Evolutionary conservation across 2,113 vertebrate genomes (phyloP).

Genomic region (Ailurus styani): DNA sequence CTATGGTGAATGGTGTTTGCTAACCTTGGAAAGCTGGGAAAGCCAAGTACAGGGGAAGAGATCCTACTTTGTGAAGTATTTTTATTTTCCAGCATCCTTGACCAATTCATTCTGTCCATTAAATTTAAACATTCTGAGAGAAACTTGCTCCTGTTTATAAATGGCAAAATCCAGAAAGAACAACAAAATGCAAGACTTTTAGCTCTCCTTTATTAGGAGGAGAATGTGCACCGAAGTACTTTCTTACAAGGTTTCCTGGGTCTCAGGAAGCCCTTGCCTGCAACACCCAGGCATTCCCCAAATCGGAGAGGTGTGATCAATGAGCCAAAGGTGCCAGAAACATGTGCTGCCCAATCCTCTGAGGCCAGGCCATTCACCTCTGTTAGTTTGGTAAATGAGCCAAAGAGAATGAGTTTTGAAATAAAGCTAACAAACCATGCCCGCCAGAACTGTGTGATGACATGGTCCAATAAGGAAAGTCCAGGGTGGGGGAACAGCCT

Average conservation of each 20-base stretch:
- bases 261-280: neutral
- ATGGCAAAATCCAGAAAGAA: slow-evolving; percentile 13
- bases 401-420: slow-evolving; percentile 61
- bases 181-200: neutral
- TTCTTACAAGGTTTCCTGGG: slow-evolving; percentile 13
- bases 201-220: slow-evolving; percentile 29
- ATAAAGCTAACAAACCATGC: slow-evolving; percentile 17
- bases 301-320: neutral
- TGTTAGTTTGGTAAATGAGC: slow-evolving; percentile 59
- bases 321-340: slow-evolving; percentile 23
- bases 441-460: neutral
- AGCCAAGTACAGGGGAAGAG: neutral
- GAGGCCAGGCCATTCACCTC: slow-evolving; percentile 41
- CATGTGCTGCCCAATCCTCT: neutral
- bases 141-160: neutral
- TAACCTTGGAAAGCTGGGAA: neutral
- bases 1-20: neutral
- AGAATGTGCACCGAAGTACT: slow-evolving; percentile 2
- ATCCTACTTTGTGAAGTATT: neutral
- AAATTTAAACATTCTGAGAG: slow-evolving; percentile 20
- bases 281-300: slow-evolving; percentile 3
- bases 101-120: slow-evolving; percentile 3
- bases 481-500: neutral
- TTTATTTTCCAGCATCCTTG: neutral
- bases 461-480: neutral